phyloP scores from a whole-genome alignment of 2,888 invertebrate genomes.

The Dicranocentrus wangi region DNA sequence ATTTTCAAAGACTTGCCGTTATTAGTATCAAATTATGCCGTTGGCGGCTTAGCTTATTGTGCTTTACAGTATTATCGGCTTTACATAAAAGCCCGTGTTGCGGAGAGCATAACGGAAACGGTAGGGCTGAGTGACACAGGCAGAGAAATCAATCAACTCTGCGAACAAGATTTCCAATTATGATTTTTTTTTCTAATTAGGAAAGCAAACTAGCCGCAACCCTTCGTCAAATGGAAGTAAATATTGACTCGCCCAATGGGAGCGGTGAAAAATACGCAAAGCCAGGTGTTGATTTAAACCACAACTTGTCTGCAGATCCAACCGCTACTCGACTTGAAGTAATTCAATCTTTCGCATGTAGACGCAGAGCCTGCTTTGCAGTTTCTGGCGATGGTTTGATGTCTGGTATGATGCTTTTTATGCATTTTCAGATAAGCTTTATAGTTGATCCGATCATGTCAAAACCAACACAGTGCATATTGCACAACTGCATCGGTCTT shows the following conservation, averaged over 20 bases:
- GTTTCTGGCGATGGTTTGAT: background rate
- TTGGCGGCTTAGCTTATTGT: constrained; percentile 13
- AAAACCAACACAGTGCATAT: constrained; percentile 24
- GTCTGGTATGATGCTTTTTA: background rate
- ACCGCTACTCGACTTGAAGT: constrained; percentile 10
- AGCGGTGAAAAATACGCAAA: too few species aligned
- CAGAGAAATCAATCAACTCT: background rate
- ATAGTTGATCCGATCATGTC: constrained; percentile 35
- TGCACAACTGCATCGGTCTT: background rate
- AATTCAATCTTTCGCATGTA: background rate
- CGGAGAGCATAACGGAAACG: constrained; percentile 28
- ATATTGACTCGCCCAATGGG: background rate
- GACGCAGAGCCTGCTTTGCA: background rate
- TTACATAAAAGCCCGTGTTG: constrained; percentile 28
- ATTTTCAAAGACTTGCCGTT: constrained; percentile 1
- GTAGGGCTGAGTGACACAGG: background rate
- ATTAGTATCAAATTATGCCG: constrained; percentile 6
- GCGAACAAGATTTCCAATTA: too few species aligned
- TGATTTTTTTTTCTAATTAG: constrained; percentile 7
- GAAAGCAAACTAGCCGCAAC: constrained; percentile 35
- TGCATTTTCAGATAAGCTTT: constrained; percentile 36
- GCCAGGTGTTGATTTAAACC: background rate
- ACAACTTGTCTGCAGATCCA: background rate
- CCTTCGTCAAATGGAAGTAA: constrained; percentile 22
- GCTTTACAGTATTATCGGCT: background rate